These are phyloP conservation scores for Platyscapa corneri DNA, from an alignment of 1,140 invertebrate genomes.

Conservation along the genomic window DNA sequence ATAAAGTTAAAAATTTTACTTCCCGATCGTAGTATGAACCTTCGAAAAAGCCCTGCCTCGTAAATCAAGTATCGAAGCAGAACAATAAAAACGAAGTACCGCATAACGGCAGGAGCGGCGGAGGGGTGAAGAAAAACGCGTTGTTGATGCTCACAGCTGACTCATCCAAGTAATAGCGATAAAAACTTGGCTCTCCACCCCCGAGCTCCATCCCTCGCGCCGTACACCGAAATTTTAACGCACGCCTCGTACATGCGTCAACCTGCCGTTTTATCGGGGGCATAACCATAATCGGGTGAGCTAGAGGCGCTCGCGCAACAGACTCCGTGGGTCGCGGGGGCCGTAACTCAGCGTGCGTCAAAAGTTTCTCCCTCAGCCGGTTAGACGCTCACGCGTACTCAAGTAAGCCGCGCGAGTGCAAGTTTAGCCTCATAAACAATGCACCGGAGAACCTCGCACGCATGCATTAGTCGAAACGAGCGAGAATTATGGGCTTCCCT, in stretches of 20 bases:
- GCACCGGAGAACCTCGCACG: background rate
- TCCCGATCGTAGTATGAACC: background rate
- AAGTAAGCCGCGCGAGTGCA: background rate
- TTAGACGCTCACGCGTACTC: background rate
- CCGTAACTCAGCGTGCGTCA: constrained; percentile 40
- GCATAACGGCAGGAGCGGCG: background rate
- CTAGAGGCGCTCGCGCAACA: background rate
- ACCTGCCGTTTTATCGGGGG: background rate
- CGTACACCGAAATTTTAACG: background rate
- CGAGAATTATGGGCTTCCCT: constrained; percentile 19
- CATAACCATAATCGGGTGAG: constrained; percentile 13
- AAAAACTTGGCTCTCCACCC: background rate
- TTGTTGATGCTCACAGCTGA: background rate
- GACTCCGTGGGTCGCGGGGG: constrained; percentile 11
- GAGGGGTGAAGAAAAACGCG: too few species aligned
- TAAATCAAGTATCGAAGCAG: background rate
- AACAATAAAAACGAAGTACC: background rate
- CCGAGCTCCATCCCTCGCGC: too few species aligned
- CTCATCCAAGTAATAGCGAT: background rate
- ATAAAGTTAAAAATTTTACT: background rate
- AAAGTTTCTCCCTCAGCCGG: constrained; percentile 4
- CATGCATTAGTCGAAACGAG: constrained; percentile 31
- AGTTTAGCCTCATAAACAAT: constrained; percentile 17
- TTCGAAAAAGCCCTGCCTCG: background rate
- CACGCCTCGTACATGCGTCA: background rate